These are phyloP conservation scores for Griposia aprilina DNA, from an alignment of 2,888 invertebrate genomes.

Conservation along the genomic window DNA sequence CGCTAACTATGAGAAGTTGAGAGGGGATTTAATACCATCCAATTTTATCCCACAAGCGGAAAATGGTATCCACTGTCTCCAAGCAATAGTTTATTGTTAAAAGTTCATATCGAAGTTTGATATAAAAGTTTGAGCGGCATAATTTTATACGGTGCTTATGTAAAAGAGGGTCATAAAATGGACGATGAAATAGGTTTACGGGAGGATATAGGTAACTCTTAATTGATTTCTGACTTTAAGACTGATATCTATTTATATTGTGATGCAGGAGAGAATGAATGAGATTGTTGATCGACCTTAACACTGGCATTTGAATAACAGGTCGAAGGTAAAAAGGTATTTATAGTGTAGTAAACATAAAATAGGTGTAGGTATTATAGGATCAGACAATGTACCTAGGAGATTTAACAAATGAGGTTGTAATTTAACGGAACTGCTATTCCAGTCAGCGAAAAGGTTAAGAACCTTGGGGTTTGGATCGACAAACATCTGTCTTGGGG, in stretches of 20 bases:
- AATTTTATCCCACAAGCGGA: constrained; percentile 36
- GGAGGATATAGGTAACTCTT: constrained; percentile 10
- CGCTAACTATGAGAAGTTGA: constrained; percentile 49
- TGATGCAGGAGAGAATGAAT: background rate
- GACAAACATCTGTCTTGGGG: too few species aligned
- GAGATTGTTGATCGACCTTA: constrained; percentile 70
- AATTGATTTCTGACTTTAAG: constrained; percentile 24
- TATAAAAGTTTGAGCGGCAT: constrained; percentile 42
- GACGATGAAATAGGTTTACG: constrained; percentile 29
- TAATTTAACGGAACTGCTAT: too few species aligned
- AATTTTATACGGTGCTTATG: constrained; percentile 48
- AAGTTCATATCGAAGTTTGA: constrained; percentile 49
- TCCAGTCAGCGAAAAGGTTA: too few species aligned
- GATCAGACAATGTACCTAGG: background rate
- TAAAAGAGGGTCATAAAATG: constrained; percentile 42
- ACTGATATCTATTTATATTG: constrained; percentile 33
- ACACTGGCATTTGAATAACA: constrained; percentile 71
- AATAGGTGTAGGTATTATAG: background rate
- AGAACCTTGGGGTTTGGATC: too few species aligned
- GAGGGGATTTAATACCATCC: constrained; percentile 42
- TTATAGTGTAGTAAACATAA: constrained; percentile 24
- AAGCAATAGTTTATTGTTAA: constrained; percentile 47
- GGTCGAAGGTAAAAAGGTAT: constrained; percentile 57
- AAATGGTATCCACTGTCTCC: constrained; percentile 37
- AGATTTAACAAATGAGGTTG: background rate